A percentile compares a stretch with the other conserved stretches of the same genome.
phyloP scores from a whole-genome alignment of 2,888 invertebrate species.

The Epistrophe grossulariae region DNA sequence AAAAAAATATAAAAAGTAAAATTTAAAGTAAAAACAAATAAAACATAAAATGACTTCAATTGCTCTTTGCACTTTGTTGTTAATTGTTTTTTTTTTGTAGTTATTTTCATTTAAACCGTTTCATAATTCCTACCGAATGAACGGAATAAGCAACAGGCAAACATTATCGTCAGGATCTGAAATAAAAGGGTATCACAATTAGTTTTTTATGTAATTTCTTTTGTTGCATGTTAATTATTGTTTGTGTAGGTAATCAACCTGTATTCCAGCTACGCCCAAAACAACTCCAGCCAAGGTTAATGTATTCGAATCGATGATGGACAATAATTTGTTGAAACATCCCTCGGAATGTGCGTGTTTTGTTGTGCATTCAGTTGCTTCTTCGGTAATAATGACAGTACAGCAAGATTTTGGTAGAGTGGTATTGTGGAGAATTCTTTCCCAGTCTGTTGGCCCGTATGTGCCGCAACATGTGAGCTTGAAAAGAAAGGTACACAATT shows the following conservation, averaged over 20 bases:
- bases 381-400: constrained; percentile 83
- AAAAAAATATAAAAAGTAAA: constrained; percentile 5
- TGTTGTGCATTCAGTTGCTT: constrained; percentile 84
- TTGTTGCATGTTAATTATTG: constrained; percentile 12
- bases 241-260: constrained; percentile 86
- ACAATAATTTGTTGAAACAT: constrained; percentile 88
- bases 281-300: constrained; percentile 92
- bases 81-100: constrained; percentile 10
- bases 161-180: constrained; percentile 94
- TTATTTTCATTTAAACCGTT: constrained; percentile 86
- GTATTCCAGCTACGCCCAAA: constrained; percentile 92
- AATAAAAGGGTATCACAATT: constrained; percentile 78
- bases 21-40: constrained; percentile 39
- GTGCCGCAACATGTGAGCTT: constrained; percentile 92
- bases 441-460: constrained; percentile 88
- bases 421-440: constrained; percentile 83
- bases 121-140: constrained; percentile 97
- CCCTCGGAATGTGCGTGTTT: constrained; percentile 86
- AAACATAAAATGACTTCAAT: constrained; percentile 48
- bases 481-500: constrained; percentile 73
- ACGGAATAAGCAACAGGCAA: constrained; percentile 96
- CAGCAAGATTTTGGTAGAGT: constrained; percentile 82
- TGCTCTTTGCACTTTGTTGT: constrained; percentile 32
- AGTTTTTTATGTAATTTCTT: not conserved
- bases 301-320: constrained; percentile 88